Conservation (phyloP, 2,797 vertebrate genomes). For the Borostomias antarcticus region DNA sequence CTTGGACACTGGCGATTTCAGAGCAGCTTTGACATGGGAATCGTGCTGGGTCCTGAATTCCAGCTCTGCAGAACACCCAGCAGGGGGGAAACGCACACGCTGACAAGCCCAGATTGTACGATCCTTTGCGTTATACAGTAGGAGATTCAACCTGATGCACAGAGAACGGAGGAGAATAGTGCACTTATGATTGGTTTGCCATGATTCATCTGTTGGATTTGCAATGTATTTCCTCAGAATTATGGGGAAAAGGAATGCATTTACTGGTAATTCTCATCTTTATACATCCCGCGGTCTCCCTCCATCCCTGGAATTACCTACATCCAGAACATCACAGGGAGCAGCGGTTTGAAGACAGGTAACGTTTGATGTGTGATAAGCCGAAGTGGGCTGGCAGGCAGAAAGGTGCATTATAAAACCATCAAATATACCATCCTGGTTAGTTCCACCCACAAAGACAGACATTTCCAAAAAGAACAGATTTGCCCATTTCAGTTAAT, state of each 20-base stretch:
- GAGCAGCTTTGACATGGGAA: slow-evolving; percentile 25
- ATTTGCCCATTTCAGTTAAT: no score
- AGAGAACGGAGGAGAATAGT: neutral
- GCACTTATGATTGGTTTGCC: neutral
- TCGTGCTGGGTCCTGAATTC: slow-evolving; percentile 39
- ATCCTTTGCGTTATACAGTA: neutral
- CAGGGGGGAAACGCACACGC: slow-evolving; percentile 13
- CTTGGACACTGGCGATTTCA: slow-evolving; percentile 41
- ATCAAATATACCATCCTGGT: slow-evolving; percentile 1
- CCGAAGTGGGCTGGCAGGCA: slow-evolving; percentile 30
- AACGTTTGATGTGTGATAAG: slow-evolving; percentile 7
- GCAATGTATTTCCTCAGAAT: no score
- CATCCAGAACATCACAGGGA: neutral
- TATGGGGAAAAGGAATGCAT: no score
- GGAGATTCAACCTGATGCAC: neutral
- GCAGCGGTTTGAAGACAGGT: slow-evolving; percentile 5
- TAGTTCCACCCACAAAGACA: no score
- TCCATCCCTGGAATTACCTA: no score
- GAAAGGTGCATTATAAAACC: slow-evolving; percentile 25
- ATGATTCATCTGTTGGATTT: no score
- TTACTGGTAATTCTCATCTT: no score
- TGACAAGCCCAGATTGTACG: slow-evolving; percentile 23
- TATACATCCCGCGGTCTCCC: no score
- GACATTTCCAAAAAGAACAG: no score
- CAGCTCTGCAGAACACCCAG: slow-evolving; percentile 31